Conservation (phyloP, 2,113 vertebrate species). For the Ginglymostoma cirratum region DNA sequence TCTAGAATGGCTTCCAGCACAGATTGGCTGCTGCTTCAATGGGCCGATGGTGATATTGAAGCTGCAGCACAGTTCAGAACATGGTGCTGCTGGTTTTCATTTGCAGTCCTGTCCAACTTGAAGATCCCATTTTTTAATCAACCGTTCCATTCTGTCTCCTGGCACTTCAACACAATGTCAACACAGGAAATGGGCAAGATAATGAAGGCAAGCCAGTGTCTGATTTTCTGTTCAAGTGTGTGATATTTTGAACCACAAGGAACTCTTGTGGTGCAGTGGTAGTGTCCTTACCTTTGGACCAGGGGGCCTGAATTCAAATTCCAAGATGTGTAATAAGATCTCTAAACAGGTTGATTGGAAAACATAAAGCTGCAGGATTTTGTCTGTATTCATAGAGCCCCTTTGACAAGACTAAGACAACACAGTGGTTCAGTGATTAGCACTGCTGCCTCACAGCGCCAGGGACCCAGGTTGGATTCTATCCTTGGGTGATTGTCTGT, state of each 20-base stretch:
- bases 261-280: too few species aligned
- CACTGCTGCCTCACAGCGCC: too few species aligned
- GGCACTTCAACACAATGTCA: neutral
- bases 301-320: too few species aligned
- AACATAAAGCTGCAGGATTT: too few species aligned
- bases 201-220: neutral
- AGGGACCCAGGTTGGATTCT: too few species aligned
- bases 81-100: neutral
- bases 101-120: neutral
- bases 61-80: neutral
- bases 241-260: neutral
- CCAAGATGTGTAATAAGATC: too few species aligned
- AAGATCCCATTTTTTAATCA: neutral
- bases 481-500: too few species aligned
- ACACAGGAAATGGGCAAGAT: neutral
- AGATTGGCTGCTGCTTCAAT: neutral
- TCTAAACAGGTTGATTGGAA: too few species aligned
- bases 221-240: neutral
- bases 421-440: too few species aligned
- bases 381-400: too few species aligned
- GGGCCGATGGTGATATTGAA: neutral
- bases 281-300: too few species aligned
- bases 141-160: neutral
- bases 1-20: neutral
- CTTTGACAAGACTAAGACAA: too few species aligned